A percentile compares a stretch with the other conserved stretches of the same genome.
Evolutionary conservation across 2,113 vertebrate genomes (phyloP).

Genomic region (Pteruthius melanotis): DNA sequence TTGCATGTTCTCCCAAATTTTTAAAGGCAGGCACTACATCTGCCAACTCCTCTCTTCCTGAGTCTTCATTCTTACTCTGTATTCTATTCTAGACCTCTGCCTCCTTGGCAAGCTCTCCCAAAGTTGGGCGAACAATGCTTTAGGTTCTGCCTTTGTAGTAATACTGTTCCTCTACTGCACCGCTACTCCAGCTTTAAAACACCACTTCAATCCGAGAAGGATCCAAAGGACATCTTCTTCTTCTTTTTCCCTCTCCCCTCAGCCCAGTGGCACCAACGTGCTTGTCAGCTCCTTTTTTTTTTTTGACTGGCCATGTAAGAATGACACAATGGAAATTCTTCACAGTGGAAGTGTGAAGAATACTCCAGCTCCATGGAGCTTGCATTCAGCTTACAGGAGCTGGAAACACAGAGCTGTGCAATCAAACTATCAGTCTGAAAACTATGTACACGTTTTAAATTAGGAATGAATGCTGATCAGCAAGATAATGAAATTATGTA

Average conservation of each 20-base stretch:
- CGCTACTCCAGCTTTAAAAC: background rate
- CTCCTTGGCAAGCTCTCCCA: background rate
- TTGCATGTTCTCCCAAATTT: background rate
- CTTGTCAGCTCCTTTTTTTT: background rate
- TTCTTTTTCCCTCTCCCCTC: background rate
- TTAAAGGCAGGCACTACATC: background rate
- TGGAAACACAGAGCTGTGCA: background rate
- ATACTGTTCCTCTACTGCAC: background rate
- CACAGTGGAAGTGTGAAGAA: background rate
- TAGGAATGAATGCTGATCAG: background rate
- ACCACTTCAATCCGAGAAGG: background rate
- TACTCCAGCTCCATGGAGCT: background rate
- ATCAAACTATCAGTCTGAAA: background rate
- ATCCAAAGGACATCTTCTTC: background rate
- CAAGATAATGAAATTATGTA: background rate
- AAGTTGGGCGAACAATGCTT: background rate
- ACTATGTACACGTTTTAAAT: background rate
- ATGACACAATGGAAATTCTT: background rate
- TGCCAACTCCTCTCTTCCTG: background rate
- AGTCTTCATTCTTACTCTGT: background rate
- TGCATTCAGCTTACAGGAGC: background rate
- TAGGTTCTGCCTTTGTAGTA: background rate
- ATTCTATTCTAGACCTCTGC: background rate
- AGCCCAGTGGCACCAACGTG: background rate
- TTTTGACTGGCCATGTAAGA: background rate